Percentiles rank a stretch among this genome's conserved stretches.
Evolutionary conservation across 2,888 invertebrate species (phyloP).

Genomic region (Drosophila meridionalis): DNA sequence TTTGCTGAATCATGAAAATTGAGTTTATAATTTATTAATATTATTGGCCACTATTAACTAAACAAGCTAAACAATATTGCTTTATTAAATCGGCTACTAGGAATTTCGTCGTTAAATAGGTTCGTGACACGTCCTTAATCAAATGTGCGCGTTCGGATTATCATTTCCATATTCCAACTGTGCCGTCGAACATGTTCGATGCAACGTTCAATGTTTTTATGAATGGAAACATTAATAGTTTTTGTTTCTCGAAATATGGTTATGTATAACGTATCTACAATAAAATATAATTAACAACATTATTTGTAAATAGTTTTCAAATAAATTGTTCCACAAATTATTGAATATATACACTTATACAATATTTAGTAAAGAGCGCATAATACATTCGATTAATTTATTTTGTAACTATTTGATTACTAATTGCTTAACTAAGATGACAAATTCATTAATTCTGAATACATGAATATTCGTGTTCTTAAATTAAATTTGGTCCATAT

Average conservation of each 20-base stretch:
- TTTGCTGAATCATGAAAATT: too few relatives aligned
- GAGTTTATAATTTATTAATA: too few relatives aligned
- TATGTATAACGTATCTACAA: not conserved
- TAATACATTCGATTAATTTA: not conserved
- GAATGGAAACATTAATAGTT: slow-evolving; percentile 59
- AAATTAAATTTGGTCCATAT: not conserved
- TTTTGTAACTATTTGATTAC: not conserved
- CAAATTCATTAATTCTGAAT: not conserved
- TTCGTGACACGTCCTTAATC: slow-evolving; percentile 1
- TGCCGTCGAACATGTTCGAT: slow-evolving; percentile 55
- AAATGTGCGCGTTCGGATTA: not conserved
- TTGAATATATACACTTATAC: not conserved
- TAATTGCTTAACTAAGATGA: not conserved
- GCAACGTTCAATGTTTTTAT: slow-evolving; percentile 51
- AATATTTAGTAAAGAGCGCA: not conserved
- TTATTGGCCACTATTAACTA: too few relatives aligned
- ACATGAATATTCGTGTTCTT: not conserved
- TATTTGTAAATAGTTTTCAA: not conserved
- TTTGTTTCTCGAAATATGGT: not conserved
- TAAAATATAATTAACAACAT: not conserved
- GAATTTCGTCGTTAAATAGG: not conserved
- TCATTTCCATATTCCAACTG: slow-evolving; percentile 2
- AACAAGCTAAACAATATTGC: too few relatives aligned
- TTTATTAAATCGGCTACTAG: not conserved
- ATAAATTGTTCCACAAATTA: not conserved